Percentiles rank a stretch among this genome's conserved stretches.
These are phyloP conservation scores for Alcedo quadribrachys DNA, from an alignment of 2,797 vertebrate genomes.

Conservation along the genomic window DNA sequence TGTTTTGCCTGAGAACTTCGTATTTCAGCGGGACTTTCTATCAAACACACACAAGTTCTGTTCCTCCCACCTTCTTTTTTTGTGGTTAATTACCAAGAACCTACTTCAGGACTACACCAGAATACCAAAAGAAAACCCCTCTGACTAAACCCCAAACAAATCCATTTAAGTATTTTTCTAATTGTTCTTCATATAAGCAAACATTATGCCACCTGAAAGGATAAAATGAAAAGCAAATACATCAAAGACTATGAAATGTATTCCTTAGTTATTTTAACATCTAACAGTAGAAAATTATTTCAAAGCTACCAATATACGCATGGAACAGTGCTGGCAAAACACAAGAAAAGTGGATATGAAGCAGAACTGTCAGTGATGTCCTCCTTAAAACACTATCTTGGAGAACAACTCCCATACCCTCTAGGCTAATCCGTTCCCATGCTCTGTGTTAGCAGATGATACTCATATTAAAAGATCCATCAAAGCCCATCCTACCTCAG, in stretches of 20 bases:
- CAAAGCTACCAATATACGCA: not conserved
- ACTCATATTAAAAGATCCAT: conserved; percentile 60
- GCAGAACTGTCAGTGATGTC: not conserved
- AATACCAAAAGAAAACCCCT: not conserved
- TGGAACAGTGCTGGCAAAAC: not conserved
- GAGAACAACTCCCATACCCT: not conserved
- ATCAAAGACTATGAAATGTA: not conserved
- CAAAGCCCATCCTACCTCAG: not conserved
- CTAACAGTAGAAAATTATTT: not conserved
- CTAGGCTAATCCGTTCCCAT: conserved; percentile 52
- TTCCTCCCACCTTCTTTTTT: not conserved
- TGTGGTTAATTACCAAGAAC: not conserved
- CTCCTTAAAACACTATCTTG: conserved; percentile 30
- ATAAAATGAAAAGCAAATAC: not conserved
- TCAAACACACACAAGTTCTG: not conserved
- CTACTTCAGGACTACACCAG: not conserved
- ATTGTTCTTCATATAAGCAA: not conserved
- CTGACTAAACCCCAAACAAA: not conserved
- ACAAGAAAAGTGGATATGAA: not conserved
- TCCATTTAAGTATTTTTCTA: not conserved
- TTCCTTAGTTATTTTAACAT: conserved; percentile 12
- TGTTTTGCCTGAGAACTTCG: not conserved
- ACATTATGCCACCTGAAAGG: not conserved
- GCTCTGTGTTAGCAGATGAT: conserved; percentile 33
- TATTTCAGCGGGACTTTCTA: not conserved